These are phyloP conservation scores for Lagorchestes hirsutus DNA, from an alignment of 2,797 vertebrate genomes.

Conservation along the genomic window DNA sequence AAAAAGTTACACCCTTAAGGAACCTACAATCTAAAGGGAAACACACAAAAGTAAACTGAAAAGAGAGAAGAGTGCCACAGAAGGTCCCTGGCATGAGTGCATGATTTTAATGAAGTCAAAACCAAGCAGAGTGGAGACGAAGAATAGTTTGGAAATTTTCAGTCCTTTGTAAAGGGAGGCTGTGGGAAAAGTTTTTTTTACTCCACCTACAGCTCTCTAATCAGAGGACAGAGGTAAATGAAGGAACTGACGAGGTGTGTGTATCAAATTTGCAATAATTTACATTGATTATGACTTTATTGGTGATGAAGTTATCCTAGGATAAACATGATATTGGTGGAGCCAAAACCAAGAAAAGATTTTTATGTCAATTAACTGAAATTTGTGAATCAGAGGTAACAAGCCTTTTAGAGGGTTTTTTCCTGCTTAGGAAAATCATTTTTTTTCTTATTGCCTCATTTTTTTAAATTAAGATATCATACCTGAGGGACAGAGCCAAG, in stretches of 20 bases:
- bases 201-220: background rate
- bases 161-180: too few species aligned
- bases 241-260: background rate
- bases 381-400: background rate
- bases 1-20: too few species aligned
- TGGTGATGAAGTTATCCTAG: background rate
- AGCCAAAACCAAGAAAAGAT: background rate
- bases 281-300: background rate
- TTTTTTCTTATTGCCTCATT: slow-evolving; percentile 28
- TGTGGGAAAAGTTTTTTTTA: background rate
- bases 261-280: background rate
- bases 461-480: too few species aligned
- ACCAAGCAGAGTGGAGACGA: background rate
- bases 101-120: background rate
- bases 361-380: too few species aligned
- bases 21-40: too few species aligned
- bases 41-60: too few species aligned
- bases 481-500: too few species aligned
- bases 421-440: background rate
- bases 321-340: background rate
- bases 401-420: background rate
- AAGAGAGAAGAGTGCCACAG: too few species aligned
- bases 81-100: too few species aligned
- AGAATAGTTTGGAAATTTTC: background rate
- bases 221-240: background rate